Base-by-base conservation (phyloP, 2,113 vertebrate genomes). In the Anas platyrhynchos region DNA sequence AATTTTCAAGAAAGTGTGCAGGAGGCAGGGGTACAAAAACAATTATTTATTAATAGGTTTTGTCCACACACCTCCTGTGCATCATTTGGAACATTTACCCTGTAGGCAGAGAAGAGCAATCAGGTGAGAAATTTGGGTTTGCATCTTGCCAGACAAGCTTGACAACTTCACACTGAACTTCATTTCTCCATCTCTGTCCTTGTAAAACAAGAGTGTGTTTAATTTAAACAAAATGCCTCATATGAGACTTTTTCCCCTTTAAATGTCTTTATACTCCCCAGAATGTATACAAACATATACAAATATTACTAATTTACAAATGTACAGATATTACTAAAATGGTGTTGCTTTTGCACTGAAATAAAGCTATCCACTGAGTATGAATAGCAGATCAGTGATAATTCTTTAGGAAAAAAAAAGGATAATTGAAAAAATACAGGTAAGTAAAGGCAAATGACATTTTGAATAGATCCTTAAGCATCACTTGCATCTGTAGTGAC, bases 11-110 rank as follows among this genome's bases (percentile, higher is more conserved):
- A 88, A 94, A 91, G 29, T 32, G 66, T 96, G 77, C 96, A 97
- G 96, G 86, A 97, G 92, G 96, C 69, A 73, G 0, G 66, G 43
- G 86, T 78, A 88, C 32, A 58, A 95, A 97, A 95, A 88, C 96
- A 97, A 97, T 97, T 97, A 97, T 78, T 95, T 96, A 93, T 92
- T 96, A 97, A 97, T 97, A 76, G 94, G 66, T 93, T 97, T 96
- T 14, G 34, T 88, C 91, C 86, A 91, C 41, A 32, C 86, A 94
- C 93, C 96, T 97, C 93, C 94, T 97, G 96, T 84, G 93, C 92
- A 48, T 97, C 93, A 76, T 86, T 96, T 94, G 90, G 83, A 93
- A 66, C 50, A 79, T 85, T 95, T 95, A 90, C 92, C 96, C 96
- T 87, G 90, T 94, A 96, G 96, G 96, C 96, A 89, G 23, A 5